A percentile compares a stretch with the other conserved stretches of the same genome.
Evolutionary conservation across 2,113 vertebrate genomes (phyloP).

Genomic region (Triplophysa siluroides): DNA sequence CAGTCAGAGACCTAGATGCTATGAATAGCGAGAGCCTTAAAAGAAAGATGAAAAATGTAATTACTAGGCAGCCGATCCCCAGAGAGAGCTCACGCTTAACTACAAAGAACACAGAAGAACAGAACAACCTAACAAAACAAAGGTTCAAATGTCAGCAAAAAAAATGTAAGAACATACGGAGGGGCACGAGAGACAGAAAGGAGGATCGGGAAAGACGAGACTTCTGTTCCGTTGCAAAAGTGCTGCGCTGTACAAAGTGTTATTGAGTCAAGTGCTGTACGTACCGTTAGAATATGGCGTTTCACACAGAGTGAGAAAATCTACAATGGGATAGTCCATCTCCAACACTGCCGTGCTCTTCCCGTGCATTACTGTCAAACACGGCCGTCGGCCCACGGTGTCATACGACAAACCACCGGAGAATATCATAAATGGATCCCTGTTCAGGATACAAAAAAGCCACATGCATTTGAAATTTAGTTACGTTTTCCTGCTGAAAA

Average conservation of each 20-base stretch:
- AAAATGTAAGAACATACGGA: not conserved
- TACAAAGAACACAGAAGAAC: constrained; percentile 14
- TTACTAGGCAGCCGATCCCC: constrained; percentile 26
- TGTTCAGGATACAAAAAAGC: constrained; percentile 64
- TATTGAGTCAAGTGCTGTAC: constrained; percentile 44
- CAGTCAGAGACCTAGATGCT: constrained; percentile 17
- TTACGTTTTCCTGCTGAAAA: too few relatives aligned
- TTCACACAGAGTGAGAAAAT: constrained; percentile 98
- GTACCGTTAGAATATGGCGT: constrained; percentile 95
- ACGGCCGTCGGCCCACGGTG: constrained; percentile 93
- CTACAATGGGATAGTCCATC: constrained; percentile 99
- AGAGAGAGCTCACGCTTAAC: constrained; percentile 2
- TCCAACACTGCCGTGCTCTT: constrained; percentile 97
- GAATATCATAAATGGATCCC: constrained; percentile 97
- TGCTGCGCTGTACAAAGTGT: not conserved
- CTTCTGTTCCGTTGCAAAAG: not conserved
- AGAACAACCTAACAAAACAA: constrained; percentile 24
- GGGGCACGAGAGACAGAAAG: not conserved
- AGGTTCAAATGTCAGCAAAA: constrained; percentile 7
- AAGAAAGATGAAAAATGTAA: constrained; percentile 28
- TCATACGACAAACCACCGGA: constrained; percentile 97
- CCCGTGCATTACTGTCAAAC: constrained; percentile 98
- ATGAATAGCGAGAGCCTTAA: constrained; percentile 17
- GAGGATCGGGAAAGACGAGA: not conserved
- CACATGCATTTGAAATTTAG: not conserved